Base-by-base conservation (phyloP, 1,140 invertebrate species). In the Homarus americanus region DNA sequence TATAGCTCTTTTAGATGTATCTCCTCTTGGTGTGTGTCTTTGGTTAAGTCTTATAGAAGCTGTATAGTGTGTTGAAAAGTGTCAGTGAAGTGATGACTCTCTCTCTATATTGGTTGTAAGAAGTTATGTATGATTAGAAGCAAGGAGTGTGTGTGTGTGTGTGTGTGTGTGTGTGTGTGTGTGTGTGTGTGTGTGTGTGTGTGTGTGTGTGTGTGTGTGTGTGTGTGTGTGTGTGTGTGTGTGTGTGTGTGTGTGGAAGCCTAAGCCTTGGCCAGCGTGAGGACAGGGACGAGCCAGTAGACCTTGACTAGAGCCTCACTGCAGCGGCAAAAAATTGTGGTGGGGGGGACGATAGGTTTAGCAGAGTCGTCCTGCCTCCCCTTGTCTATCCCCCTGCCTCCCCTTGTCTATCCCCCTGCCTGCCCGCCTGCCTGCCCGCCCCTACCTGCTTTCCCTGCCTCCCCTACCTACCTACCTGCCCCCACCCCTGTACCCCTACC, bases 321-420 rank as follows among this genome's bases (percentile, higher is more conserved):
- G 82, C 69, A 85, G 83, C 83, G 44, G 83, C 83, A 85, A 85
- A 85, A 85, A 85, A 85, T 85, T 49, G 83, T 49, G 83, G n/a
- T n/a, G n/a, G n/a, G 69, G 28, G 40, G n/a, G 44, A 32, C 83
- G 83, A 85, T 75, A 85, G 83, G 83, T 85, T 85, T 49, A 85
- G 44, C 69, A 75, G 34, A 73, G 34, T 32, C 83, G 40, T 38
- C 72, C 83, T 24, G 53, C n/a, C 63, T 40, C 58, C 72, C 34
- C 28, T n/a, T n/a, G 15, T 20, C 76, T 24, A 12, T 69, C 63
- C 63, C 24, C 5, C 63, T 69, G n/a, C 4, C 38, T 2, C 63
- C 12, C 5, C 53, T 24, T 58, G 53, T 32, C 63, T 69, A 2
- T 32, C 38, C 10, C n/a, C 28, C 28, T 63, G 58, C 20, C 58